Evolutionary conservation across 2,113 vertebrate species (phyloP), one percentile per base, ranked within the genome.

Genomic region (Empidonax traillii): DNA sequence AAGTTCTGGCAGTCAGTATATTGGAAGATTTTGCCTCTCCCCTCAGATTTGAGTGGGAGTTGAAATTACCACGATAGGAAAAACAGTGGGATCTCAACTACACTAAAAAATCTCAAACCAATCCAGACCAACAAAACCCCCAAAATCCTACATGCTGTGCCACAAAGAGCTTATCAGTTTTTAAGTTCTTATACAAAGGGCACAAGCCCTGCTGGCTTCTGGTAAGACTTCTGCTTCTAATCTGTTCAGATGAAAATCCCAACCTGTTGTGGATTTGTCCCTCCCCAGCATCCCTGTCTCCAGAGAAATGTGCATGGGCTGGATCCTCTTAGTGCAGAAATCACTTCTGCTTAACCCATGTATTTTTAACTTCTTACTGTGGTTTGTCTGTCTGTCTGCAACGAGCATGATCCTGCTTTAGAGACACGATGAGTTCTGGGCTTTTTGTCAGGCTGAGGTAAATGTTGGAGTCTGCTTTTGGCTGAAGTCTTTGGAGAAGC

Each of bases 161-260:
- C 82, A 68, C 46, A 46, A 93, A 88, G 58, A 8, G 4, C 39
- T 88, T 88, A 85, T 17, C 79, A 83, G 67, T 51, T 89, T 89
- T 90, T 83, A 65, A 69, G 44, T 85, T 92, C 81, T 90, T 90
- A 88, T 6, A 76, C 2, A 20, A 89, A 89, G 58, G 27, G 27
- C 62, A 68, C 55, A 95, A 93, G 13, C 63, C 51, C 53, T 58
- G 1, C 27, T 67, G 53, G 62, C 67, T 85, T 69, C 72, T 82
- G 39, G 46, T 47, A 33, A 66, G 41, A 17, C 23, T 89, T 51
- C 31, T 49, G 49, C 23, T 58, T 79, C 66, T 94, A 93, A 94
- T 89, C 87, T 85, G 30, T 69, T 90, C 66, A 95, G 62, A 76
- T 62, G 46, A 82, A 94, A 95, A 97, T 91, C 89, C n/a, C 78